Conservation (phyloP, 2,113 vertebrate genomes). For the Oreotragus oreotragus region DNA sequence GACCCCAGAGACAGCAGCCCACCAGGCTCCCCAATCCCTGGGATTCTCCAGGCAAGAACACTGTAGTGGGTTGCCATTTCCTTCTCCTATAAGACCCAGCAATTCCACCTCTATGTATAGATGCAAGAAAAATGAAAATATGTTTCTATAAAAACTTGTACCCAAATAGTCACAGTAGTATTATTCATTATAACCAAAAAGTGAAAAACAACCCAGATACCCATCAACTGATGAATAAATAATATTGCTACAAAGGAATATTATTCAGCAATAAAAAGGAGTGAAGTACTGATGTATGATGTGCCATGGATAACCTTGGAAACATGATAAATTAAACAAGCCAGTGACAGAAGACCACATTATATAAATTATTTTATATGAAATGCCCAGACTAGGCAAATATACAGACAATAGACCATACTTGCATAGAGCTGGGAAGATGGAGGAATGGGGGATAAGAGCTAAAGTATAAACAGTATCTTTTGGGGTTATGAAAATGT, state of each 20-base stretch:
- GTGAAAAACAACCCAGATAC: background rate
- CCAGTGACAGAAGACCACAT: background rate
- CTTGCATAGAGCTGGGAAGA: background rate
- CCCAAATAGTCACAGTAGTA: background rate
- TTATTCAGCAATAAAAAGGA: background rate
- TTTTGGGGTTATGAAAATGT: background rate
- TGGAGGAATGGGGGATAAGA: background rate
- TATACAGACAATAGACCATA: background rate
- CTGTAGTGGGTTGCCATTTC: too few species aligned
- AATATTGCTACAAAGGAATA: background rate
- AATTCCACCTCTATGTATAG: background rate
- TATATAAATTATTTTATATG: background rate
- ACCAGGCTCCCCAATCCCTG: too few species aligned
- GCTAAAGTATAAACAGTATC: background rate
- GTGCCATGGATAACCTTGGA: background rate
- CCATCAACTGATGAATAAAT: background rate
- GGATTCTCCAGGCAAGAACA: too few species aligned
- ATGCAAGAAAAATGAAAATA: background rate
- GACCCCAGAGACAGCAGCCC: too few species aligned
- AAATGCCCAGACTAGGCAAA: background rate
- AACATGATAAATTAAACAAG: background rate
- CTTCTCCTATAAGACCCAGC: background rate
- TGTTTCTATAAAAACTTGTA: background rate
- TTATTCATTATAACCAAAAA: background rate
- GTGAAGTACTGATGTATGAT: background rate